Evolutionary conservation across 2,888 invertebrate genomes (phyloP), one percentile per base, ranked within the genome.

Genomic region (Cistogaster globosa): DNA sequence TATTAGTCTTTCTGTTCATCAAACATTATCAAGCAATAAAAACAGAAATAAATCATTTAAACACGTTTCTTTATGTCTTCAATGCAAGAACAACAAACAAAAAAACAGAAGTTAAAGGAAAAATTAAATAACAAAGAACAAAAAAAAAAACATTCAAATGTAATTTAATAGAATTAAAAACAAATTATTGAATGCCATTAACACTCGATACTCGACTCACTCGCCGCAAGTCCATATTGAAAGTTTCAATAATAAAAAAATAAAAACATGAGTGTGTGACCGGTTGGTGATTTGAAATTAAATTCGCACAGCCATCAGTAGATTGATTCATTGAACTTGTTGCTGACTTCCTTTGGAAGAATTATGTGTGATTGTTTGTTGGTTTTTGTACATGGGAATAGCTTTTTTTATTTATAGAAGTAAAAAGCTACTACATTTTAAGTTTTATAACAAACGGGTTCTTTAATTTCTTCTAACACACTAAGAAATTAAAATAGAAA

Each of bases 81-180:
- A 68, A 60, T 57, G 51, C 60, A 67, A 67, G 38, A 18, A 60
- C 22, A 79, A 57, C 12, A 62, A 65, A 65, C 5, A 79, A 20
- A 45, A 8, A 32, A 60, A 14, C n/a, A 55, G 9, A 58, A 58
- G 42, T 7, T 42, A 12, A 42, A 42, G 12, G 12, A 42, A 42
- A 42, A 42, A 12, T 1, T 1, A 42, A 42, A 42, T 2, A 69
- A 26, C 18, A 71, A 58, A 55, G 6, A 71, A 65, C 45, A 57
- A 71, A 58, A 55, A 6, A 71, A 65, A 53, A 57, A 14, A 38
- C 8, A 42, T 2, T 12, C 55, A 67, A 53, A 9, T 67, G 53
- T 51, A 60, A 42, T 80, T 68, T 55, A 55, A 67, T 69, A 78
- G 78, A 78, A 71, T 78, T 69, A 63, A 55, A 55, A 53, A 60